Conservation (phyloP, 1,140 invertebrate species). For the Drosophila watanabei region DNA sequence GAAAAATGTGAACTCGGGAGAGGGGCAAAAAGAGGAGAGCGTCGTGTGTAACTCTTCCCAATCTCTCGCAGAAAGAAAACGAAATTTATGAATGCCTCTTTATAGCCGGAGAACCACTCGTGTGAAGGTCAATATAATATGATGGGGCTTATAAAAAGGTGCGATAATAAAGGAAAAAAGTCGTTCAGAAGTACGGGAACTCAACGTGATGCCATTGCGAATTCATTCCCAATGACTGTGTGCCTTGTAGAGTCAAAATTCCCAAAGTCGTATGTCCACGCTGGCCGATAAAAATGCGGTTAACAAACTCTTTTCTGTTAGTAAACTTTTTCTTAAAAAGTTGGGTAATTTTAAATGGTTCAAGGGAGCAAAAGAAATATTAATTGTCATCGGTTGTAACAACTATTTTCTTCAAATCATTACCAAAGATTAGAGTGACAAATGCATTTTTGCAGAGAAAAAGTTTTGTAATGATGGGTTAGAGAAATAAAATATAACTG, state of each 20-base stretch:
- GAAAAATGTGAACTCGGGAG: conserved; percentile 1
- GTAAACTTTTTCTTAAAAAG: background rate
- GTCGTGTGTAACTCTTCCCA: conserved; percentile 29
- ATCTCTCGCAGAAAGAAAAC: conserved; percentile 42
- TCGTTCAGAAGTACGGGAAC: conserved; percentile 1
- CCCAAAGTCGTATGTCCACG: background rate
- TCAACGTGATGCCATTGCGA: conserved; percentile 6
- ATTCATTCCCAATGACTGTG: conserved; percentile 22
- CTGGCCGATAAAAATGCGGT: conserved; percentile 7
- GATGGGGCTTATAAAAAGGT: conserved; percentile 23
- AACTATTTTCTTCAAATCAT: background rate
- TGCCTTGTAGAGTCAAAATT: background rate
- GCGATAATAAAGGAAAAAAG: conserved; percentile 24
- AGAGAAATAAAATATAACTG: background rate
- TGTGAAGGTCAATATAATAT: conserved; percentile 34
- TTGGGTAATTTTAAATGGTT: background rate
- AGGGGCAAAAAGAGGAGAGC: conserved; percentile 2
- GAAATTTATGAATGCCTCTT: conserved; percentile 42
- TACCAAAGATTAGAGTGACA: background rate
- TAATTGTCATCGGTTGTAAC: conserved; percentile 5
- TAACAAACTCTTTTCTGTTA: conserved; percentile 2
- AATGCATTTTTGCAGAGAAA: background rate
- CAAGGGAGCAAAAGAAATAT: background rate
- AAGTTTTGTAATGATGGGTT: background rate
- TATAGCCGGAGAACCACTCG: conserved; percentile 22